phyloP scores from a whole-genome alignment of 2,797 vertebrate genomes.

The Phoeniculus purpureus region DNA sequence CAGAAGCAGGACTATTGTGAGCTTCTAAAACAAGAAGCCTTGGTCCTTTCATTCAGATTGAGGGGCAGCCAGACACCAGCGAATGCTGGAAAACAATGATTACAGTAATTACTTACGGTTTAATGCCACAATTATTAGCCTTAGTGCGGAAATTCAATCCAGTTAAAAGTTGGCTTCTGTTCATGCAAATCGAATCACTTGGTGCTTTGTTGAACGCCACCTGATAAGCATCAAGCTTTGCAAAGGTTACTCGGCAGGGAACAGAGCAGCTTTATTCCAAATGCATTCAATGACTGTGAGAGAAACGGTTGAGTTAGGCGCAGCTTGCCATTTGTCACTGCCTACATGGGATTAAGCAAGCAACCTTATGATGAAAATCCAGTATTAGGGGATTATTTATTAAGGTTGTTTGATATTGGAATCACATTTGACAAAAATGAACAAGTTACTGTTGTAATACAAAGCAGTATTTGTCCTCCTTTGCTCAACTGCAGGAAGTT shows the following conservation, averaged over 20 bases:
- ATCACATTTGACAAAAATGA: not conserved
- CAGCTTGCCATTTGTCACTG: conserved; percentile 28
- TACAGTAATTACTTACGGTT: conserved; percentile 20
- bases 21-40: not conserved
- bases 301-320: conserved; percentile 20
- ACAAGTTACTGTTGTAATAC: not conserved
- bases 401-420: not conserved
- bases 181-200: not conserved
- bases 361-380: conserved; percentile 19
- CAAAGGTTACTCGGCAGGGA: conserved; percentile 40
- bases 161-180: conserved; percentile 15
- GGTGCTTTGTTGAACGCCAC: not conserved
- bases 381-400: not conserved
- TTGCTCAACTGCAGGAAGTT: not conserved
- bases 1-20: not conserved
- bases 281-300: not conserved
- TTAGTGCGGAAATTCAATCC: conserved; percentile 7
- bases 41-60: conserved; percentile 1
- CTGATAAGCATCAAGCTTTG: not conserved
- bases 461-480: not conserved
- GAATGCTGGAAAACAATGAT: not conserved
- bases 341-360: conserved; percentile 12
- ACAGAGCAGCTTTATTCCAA: conserved; percentile 24
- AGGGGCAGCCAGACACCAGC: not conserved
- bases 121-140: not conserved